Evolutionary conservation across 2,888 invertebrate genomes (phyloP), one percentile per base, ranked within the genome.

Genomic region (Volucella inflata): DNA sequence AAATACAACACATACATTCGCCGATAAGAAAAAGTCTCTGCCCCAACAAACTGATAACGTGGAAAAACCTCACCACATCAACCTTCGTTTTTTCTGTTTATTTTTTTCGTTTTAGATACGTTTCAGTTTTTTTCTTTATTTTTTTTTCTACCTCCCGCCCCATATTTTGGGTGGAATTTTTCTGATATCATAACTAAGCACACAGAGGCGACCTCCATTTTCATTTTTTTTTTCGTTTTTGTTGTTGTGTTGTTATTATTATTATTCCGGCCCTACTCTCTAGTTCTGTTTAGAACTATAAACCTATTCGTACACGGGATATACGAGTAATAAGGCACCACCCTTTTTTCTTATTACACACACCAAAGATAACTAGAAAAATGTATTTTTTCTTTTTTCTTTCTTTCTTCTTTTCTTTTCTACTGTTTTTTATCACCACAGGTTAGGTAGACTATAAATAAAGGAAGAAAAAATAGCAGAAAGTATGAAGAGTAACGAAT

Each of bases 401-500:
- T 57, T 59, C 11, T 44, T 57, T 40, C 14, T 2, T 30, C 30
- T 30, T 30, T 30, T 30, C 30, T 50, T 44, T 44, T 64, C n/a
- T 62, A 57, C 68, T 84, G 44, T 76, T 84, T 84, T 84, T 84
- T 84, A 84, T 84, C 80, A 84, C 84, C 70, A 84, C 84, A 84
- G 80, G 80, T 84, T 84, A 84, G 71, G 79, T 71, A 46, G 53
- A 75, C 59, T 70, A 82, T 53, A 72, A 81, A 48, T 11, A 38
- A 65, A 51, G 67, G 30, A 36, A 17, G 2, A 17, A 38, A 14
- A 3, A 50, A 44, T 40, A 62, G 48, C 17, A 0, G 16, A 48
- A 48, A 46, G 51, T 17, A 11, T 14, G 42, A 51, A 59, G 46
- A 48, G 36, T 46, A 48, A 65, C 44, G 64, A 84, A 84, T 83